Base-by-base conservation (phyloP, 2,888 invertebrate genomes). In the Pterostichus niger region DNA sequence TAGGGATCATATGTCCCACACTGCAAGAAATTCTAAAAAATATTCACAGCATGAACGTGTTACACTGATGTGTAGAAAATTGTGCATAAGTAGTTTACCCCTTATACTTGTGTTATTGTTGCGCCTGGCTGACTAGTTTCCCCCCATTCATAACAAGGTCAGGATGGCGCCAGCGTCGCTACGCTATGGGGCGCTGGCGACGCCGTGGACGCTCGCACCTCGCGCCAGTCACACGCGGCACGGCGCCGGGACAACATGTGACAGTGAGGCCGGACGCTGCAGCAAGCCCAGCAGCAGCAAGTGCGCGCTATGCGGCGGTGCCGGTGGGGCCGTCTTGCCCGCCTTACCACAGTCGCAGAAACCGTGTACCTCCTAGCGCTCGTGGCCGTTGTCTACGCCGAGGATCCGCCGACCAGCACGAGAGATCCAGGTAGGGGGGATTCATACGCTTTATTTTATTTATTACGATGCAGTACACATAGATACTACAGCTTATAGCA, bases 231-330 rank as follows among this genome's bases (percentile, higher is more conserved):
- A 24, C 59, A 24, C 24, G 59, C 59, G 59, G 17, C 59, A 11
- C 24, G 31, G 59, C 59, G 59, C 17, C 11, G 13, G 59, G 59
- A 24, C 24, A 17, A 17, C 9, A 17, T 17, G 54, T 17, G 59
- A 11, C 59, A 59, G 59, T 59, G 59, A 59, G 59, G 24, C 24
- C 59, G 59, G 40, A 40, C 40, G 40, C 40, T 40, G 40, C 40
- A 40, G 35, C n/a, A 35, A 35, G 35, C 35, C 35, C 35, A 35
- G 35, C 35, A 35, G 40, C 40, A 40, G 40, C 68, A 17, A 71
- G 68, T 71, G 68, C 68, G 68, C 68, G 68, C 40, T 17, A 71
- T 71, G 68, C 68, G 68, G 68, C 17, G 13, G 68, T 10, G 56
- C 13, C 56, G 15, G 40, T 40, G 40, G 40, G 7, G 7, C 56